Evolutionary conservation across 2,888 invertebrate genomes (phyloP).

Genomic region (Melieria crassipennis): DNA sequence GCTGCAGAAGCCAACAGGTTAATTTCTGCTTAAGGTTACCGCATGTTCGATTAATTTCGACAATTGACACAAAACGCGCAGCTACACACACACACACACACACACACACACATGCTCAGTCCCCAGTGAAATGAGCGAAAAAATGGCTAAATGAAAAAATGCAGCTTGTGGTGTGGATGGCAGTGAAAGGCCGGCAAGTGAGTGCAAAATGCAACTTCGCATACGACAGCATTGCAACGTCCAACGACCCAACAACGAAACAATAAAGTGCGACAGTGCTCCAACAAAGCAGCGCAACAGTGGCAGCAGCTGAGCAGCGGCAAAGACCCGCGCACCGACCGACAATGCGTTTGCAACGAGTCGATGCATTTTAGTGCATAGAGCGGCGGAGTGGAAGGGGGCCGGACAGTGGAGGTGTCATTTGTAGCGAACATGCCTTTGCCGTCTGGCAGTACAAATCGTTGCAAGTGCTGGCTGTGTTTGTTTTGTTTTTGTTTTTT

Average conservation of each 20-base stretch:
- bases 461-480: constrained; percentile 22
- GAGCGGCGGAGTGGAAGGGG: no score
- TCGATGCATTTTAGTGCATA: no score
- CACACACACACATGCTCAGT: neutral
- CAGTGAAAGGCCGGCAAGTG: no score
- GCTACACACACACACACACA: neutral
- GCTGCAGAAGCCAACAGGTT: constrained; percentile 53
- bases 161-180: no score
- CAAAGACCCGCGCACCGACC: no score
- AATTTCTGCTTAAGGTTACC: constrained; percentile 54
- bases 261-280: neutral
- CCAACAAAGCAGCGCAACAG: neutral
- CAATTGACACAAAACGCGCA: constrained; percentile 17
- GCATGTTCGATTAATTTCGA: constrained; percentile 42
- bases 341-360: no score
- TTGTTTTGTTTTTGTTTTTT: no score
- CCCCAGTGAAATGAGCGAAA: constrained; percentile 1
- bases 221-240: constrained; percentile 37
- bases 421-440: constrained; percentile 49
- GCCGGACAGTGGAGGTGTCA: constrained; percentile 54
- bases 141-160: no score
- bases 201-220: constrained; percentile 50
- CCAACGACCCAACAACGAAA: constrained; percentile 10
- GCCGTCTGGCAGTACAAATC: constrained; percentile 38
- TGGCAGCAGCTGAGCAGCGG: neutral